Evolutionary conservation across 2,888 invertebrate genomes (phyloP), one percentile per base, ranked within the genome.

Genomic region (Danaus chrysippus): DNA sequence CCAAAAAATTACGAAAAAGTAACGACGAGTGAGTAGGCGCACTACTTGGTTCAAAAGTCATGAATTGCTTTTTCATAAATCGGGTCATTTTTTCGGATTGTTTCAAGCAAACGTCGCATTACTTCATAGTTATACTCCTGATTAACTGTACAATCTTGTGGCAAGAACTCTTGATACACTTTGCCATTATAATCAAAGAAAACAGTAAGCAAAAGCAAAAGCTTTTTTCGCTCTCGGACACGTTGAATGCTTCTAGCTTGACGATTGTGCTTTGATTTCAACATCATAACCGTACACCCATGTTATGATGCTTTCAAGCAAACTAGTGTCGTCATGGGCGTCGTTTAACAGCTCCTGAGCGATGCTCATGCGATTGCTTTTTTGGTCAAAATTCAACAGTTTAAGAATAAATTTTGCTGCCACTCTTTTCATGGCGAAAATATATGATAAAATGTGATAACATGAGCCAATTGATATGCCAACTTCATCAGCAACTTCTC

Each of bases 1-100:
- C 55, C 64, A 54, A 61, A 64, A 63, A 58, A 63, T 42, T 62
- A n/a, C n/a, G n/a, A n/a, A n/a, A n/a, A n/a, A n/a, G n/a, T n/a
- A n/a, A n/a, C n/a, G n/a, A n/a, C 3, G 42, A n/a, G 54, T 34
- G 34, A 54, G 34, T 34, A 54, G 34, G 54, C 34, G 9, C 19
- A 41, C 12, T 54, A 42, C 42, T 1, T 42, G 42, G 42, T 42
- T 10, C 42, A 42, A 42, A 42, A 42, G 1, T 11, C 42, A 42
- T 9, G 9, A 10, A 10, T 42, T 42, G 42, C 11, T 42, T 1
- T 9, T 42, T 11, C 11, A 42, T 42, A 42, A 42, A 42, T 42
- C 42, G 1, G 1, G 9, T 9, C 42, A 11, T 42, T 42, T 42
- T 11, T 42, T 10, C 9, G 11, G 42, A 42, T 42, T 42, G 42